A percentile compares a stretch with the other conserved stretches of the same genome.
Conservation (phyloP, 2,113 vertebrate species). For the Empidonax alnorum region DNA sequence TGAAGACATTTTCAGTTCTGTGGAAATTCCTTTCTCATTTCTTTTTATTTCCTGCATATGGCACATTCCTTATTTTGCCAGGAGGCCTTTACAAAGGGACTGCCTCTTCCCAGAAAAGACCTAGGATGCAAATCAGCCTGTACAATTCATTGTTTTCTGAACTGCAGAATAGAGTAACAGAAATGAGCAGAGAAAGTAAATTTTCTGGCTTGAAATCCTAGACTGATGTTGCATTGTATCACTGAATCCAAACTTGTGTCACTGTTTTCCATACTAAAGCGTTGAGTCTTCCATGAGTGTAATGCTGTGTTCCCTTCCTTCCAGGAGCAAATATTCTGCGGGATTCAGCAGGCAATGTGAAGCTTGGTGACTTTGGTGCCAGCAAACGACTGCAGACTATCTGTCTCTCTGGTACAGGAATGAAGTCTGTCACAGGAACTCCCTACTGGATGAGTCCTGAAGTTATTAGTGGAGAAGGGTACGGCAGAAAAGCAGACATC, state of each 20-base stretch:
- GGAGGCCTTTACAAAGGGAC: not conserved
- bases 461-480: slow-evolving; percentile 98
- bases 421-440: slow-evolving; percentile 96
- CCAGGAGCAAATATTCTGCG: slow-evolving; percentile 96
- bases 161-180: not conserved
- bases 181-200: not conserved
- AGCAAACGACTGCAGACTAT: slow-evolving; percentile 97
- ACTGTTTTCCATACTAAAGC: not conserved
- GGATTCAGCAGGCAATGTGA: slow-evolving; percentile 96
- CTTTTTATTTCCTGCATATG: not conserved
- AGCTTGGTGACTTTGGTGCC: slow-evolving; percentile 97
- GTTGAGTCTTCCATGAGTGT: not conserved
- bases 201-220: not conserved
- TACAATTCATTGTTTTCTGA: not conserved
- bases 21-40: not conserved
- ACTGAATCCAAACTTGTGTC: not conserved
- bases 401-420: slow-evolving; percentile 95
- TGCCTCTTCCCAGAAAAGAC: not conserved
- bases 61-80: not conserved
- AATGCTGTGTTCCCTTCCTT: not conserved
- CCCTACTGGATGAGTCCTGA: slow-evolving; percentile 99
- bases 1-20: not conserved
- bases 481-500: slow-evolving; percentile 97
- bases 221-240: not conserved
- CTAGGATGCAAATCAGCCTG: not conserved